Evolutionary conservation across 2,113 vertebrate species (phyloP).

Genomic region (Gopherus evgoodei): DNA sequence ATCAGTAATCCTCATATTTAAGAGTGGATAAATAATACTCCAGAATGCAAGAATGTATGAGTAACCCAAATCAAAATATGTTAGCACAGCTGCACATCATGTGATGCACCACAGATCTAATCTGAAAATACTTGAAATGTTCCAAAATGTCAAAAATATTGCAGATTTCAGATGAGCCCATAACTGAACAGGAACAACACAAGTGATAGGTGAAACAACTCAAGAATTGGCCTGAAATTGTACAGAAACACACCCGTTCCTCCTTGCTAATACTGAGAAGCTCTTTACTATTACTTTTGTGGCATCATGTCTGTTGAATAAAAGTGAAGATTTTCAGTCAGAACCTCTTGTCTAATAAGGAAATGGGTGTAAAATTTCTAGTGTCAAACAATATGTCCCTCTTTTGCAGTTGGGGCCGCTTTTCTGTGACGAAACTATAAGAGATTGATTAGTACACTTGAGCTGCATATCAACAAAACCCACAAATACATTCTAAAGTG

Average conservation of each 20-base stretch:
- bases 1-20: conserved; percentile 56
- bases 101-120: conserved; percentile 43
- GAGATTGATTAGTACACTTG: not conserved
- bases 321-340: not conserved
- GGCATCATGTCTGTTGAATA: not conserved
- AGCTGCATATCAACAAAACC: conserved; percentile 25
- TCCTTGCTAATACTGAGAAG: conserved; percentile 22
- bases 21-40: conserved; percentile 58
- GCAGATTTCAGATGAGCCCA: conserved; percentile 13
- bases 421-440: conserved; percentile 50
- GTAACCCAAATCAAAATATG: conserved; percentile 52
- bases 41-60: conserved; percentile 14
- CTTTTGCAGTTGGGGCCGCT: conserved; percentile 16
- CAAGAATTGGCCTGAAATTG: conserved; percentile 27
- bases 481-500: not conserved
- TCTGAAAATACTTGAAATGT: conserved; percentile 27
- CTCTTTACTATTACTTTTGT: not conserved
- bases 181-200: not conserved
- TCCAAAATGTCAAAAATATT: conserved; percentile 41
- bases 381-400: not conserved
- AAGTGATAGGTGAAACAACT: conserved; percentile 26
- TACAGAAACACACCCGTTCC: conserved; percentile 4
- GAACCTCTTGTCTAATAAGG: not conserved
- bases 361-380: not conserved
- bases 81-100: conserved; percentile 60